phyloP scores from a whole-genome alignment of 2,113 vertebrate genomes.

The Spheniscus mendiculus region DNA sequence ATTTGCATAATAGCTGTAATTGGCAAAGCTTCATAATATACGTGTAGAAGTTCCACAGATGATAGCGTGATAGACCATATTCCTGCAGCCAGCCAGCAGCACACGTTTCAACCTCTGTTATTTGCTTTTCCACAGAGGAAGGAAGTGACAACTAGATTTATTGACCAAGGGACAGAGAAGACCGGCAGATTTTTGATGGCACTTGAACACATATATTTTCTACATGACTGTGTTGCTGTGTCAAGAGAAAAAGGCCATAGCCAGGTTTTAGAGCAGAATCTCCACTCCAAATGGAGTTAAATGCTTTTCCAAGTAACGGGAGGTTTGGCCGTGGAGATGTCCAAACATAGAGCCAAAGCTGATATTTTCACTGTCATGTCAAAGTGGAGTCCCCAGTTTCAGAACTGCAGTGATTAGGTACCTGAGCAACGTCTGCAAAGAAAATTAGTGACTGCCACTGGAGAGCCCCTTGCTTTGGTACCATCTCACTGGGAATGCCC shows the following conservation, averaged over 20 bases:
- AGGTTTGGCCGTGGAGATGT: background rate
- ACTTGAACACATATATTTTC: background rate
- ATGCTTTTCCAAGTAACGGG: background rate
- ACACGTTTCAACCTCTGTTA: conserved; percentile 17
- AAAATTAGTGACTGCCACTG: background rate
- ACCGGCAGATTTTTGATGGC: conserved; percentile 6
- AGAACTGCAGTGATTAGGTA: background rate
- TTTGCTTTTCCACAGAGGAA: conserved; percentile 11
- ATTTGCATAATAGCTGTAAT: conserved; percentile 68
- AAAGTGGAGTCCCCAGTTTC: background rate
- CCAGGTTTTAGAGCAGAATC: background rate
- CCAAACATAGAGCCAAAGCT: background rate
- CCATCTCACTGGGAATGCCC: background rate
- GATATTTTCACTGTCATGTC: background rate
- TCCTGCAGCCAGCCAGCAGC: background rate
- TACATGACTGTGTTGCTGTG: background rate
- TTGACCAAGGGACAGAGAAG: background rate
- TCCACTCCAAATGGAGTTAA: background rate
- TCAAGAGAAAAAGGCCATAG: background rate
- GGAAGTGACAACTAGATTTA: conserved; percentile 29
- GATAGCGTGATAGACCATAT: background rate
- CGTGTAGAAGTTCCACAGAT: conserved; percentile 11
- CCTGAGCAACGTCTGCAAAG: background rate
- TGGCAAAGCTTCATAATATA: conserved; percentile 37
- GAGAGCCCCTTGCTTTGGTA: background rate